Evolutionary conservation across 2,888 invertebrate genomes (phyloP).

Genomic region (Synergus itoensis): DNA sequence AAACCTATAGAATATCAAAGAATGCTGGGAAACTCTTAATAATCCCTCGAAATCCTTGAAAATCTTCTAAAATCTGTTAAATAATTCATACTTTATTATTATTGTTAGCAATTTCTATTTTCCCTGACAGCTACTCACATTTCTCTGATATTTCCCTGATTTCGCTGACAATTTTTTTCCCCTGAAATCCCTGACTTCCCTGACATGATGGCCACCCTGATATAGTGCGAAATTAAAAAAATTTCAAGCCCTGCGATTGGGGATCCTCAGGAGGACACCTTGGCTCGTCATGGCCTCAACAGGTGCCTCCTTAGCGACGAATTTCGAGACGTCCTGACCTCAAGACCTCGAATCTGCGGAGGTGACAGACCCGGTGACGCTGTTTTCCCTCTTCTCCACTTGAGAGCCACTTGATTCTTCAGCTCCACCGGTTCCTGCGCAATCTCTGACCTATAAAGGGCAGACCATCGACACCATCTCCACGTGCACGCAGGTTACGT

Average conservation of each 20-base stretch:
- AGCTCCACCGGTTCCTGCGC: constrained; percentile 42
- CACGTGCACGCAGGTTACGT: constrained; percentile 40
- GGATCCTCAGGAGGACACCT: constrained; percentile 48
- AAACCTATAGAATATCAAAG: too few relatives aligned
- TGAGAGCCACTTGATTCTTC: constrained; percentile 24
- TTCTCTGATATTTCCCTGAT: too few relatives aligned
- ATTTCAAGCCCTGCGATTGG: background rate
- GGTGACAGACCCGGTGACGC: constrained; percentile 35
- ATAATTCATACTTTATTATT: too few relatives aligned
- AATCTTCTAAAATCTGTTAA: too few relatives aligned
- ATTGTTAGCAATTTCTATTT: too few relatives aligned
- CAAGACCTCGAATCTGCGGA: constrained; percentile 54
- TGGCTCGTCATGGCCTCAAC: constrained; percentile 51
- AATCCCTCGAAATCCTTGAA: too few relatives aligned
- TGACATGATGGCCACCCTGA: too few relatives aligned
- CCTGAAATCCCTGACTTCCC: too few relatives aligned
- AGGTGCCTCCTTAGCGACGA: constrained; percentile 50
- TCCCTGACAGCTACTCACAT: too few relatives aligned
- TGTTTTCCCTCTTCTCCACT: constrained; percentile 40
- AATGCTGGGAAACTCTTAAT: too few relatives aligned
- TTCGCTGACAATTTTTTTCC: too few relatives aligned
- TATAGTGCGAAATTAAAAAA: too few relatives aligned
- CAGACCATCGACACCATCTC: constrained; percentile 42
- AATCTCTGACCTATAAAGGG: constrained; percentile 59
- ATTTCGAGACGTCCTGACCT: constrained; percentile 54